Base-by-base conservation (phyloP, 37 sponge, comb jelly and placozoan species). In the Beroe forskalii region DNA sequence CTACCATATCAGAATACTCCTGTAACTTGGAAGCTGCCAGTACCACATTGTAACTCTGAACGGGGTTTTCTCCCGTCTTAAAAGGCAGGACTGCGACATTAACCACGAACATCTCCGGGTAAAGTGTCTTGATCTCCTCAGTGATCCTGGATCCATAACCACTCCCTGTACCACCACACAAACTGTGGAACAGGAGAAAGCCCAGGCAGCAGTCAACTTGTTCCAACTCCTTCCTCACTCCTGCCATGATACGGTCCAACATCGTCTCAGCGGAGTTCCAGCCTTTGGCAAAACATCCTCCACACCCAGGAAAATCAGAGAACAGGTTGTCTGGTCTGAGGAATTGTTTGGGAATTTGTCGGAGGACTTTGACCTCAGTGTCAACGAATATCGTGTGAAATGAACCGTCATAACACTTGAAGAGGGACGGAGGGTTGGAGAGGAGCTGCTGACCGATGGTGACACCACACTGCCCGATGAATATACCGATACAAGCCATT, bases 111-210 rank as follows among this genome's bases (percentile, higher is more conserved):
- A 80, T 80, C n/a, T 44, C 86, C 2, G 86, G 86, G 40, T 80
- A 80, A 19, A 80, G 27, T 19, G 48, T 80, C 86, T 80, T 80
- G 0, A 80, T 1, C 31, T 80, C 86, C 86, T 44, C 24, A 27
- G 86, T 80, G 3, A 80, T 41, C 55, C 55, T 80, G 42, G 30
- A 28, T 27, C 86, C 86, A 42, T 44, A 80, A 25, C 86, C 86
- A 44, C 86, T 80, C 40, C 86, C 86, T 42, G 86, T 80, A n/a
- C 86, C 86, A 4, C 86, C 86, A 80, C 55, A 41, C 48, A 80
- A 25, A 80, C 86, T 80, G 86, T 80, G 86, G 42, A 80, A 43
- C 44, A 80, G 40, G n/a, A 80, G 37, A 48, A 80, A 80, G 0
- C 86, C 86, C 86, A 80, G 0, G 42, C 86, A 80, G 28, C 86